phyloP scores from a whole-genome alignment of 2,113 vertebrate genomes.

The Nanger granti region DNA sequence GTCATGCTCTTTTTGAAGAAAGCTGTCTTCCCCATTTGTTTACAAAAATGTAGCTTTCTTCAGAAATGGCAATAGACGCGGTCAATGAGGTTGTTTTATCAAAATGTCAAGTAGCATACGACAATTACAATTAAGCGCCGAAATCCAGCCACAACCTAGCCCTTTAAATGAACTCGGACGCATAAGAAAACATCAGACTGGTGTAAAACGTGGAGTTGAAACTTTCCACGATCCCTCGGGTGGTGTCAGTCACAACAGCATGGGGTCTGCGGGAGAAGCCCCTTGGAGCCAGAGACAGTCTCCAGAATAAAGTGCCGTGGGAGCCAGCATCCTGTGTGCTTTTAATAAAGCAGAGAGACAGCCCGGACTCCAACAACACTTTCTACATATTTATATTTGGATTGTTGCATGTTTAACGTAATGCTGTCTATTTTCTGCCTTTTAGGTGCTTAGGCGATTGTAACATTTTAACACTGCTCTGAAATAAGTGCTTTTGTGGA shows the following conservation, averaged over 20 bases:
- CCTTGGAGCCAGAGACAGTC: neutral
- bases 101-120: neutral
- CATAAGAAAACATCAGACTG: neutral
- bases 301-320: neutral
- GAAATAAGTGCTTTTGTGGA: slow-evolving; percentile 46
- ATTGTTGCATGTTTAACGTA: neutral
- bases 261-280: neutral
- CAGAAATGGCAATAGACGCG: neutral
- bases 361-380: neutral
- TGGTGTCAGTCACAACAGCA: neutral
- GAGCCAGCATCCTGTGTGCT: neutral
- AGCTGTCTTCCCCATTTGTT: neutral
- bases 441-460: slow-evolving; percentile 3
- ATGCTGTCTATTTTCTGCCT: slow-evolving; percentile 19
- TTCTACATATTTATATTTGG: slow-evolving; percentile 10
- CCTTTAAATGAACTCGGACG: neutral
- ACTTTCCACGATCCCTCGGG: fast-evolving
- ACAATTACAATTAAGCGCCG: neutral
- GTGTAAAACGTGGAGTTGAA: fast-evolving
- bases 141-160: neutral
- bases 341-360: neutral
- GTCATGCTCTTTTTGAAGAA: neutral
- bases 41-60: neutral
- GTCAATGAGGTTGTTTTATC: neutral
- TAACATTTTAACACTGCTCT: slow-evolving; percentile 49